Base-by-base conservation (phyloP, 2,113 vertebrate species). In the Campylomormyrus tamandua region DNA sequence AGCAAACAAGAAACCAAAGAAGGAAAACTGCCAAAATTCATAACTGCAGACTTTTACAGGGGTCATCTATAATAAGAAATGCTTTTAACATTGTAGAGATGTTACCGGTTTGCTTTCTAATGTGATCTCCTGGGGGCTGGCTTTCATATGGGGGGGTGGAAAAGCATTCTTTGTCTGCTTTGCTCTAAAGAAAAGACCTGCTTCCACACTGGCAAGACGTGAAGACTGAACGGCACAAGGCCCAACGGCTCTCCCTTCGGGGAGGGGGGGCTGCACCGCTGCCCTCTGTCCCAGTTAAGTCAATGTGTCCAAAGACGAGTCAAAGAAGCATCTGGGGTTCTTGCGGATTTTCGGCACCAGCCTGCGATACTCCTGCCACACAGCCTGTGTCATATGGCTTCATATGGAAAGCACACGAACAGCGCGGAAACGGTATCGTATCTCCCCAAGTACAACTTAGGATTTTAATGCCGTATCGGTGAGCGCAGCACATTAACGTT, bases 161-260 rank as follows among this genome's bases (percentile, higher is more conserved):
- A 52, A 49, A 52, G 56, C 56, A 89, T 95, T 95, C 95, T 95
- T 92, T 95, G 92, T 94, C 91, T 90, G 58, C 88, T 95, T 95
- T 93, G 92, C 90, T 83, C 2, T 87, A 89, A 89, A 93, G 92
- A 92, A 88, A 4, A 87, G 90, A 94, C 56, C 56, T 62, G 24
- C 24, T 62, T 62, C 24, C 56, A 62, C 56, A 62, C 56, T 0
- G 88, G 93, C 89, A 92, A 94, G 93, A 93, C 94, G 93, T n/a
- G 13, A 85, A 90, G 91, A 91, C 89, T 90, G 87, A 19, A 56
- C 2, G 21, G 56, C 56, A 58, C 56, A 2, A 8, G 56, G 56
- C 24, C 56, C 24, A 9, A 1, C 7, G 6, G n/a, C 62, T 31
- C n/a, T 13, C 1, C 62, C n/a, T 3, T 27, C 1, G 1, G 10